phyloP scores from a whole-genome alignment of 2,113 vertebrate species.

The Probosciger aterrimus region DNA sequence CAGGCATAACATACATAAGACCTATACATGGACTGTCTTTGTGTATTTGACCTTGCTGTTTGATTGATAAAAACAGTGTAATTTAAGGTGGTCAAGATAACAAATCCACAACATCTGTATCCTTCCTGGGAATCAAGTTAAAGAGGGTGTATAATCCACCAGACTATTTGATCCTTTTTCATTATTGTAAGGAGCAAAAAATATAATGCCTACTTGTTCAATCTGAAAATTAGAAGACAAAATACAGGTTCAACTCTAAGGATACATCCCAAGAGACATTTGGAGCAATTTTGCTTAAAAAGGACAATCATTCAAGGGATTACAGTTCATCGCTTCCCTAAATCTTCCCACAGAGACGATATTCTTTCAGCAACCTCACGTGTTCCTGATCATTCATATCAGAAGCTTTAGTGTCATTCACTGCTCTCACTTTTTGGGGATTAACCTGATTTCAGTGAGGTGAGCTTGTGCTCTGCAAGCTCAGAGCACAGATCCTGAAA shows the following conservation, averaged over 20 bases:
- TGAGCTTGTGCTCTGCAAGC: not conserved
- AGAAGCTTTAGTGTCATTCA: conserved; percentile 40
- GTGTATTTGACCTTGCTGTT: not conserved
- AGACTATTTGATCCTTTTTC: not conserved
- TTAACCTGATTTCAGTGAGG: conserved; percentile 29
- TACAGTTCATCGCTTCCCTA: not conserved
- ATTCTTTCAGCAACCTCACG: conserved; percentile 5
- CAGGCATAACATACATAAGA: not conserved
- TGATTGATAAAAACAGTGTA: not conserved
- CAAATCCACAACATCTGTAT: not conserved
- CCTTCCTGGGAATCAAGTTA: not conserved
- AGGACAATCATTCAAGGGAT: conserved; percentile 11
- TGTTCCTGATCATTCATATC: conserved; percentile 29
- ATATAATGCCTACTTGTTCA: not conserved
- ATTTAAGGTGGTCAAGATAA: not conserved
- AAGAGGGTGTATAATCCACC: not conserved
- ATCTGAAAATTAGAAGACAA: conserved; percentile 10
- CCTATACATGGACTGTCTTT: not conserved
- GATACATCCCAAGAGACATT: not conserved
- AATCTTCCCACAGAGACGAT: not conserved
- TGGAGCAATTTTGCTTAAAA: conserved; percentile 20
- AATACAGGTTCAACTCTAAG: not conserved
- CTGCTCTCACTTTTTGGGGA: not conserved
- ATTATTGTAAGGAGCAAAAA: not conserved
- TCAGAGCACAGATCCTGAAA: conserved; percentile 16